Base-by-base conservation (phyloP, 2,113 vertebrate species). In the Hyperoodon ampullatus region DNA sequence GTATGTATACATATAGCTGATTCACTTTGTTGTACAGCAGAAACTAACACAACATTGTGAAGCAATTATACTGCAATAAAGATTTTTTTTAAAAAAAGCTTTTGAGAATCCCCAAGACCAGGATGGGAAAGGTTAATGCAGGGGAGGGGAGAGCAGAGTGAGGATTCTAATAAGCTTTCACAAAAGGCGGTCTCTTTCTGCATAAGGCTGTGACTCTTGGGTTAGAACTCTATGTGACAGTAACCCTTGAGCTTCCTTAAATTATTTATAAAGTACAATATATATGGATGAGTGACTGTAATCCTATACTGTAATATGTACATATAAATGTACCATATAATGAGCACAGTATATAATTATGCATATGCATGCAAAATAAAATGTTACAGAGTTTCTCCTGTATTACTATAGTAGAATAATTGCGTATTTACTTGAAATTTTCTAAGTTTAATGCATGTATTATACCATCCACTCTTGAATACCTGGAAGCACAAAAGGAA, bases 191-290 rank as follows among this genome's bases (percentile, higher is more conserved):
- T 50, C 23, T 66, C 75, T 81, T 74, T 89, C 78, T 66, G 50
- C 21, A 6, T 5, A 15, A 47, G 58, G 23, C 15, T 35, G 21
- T 75, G 50, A 70, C 75, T 91, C 60, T 95, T 21, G 81, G 58
- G 72, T 70, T 68, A 90, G 26, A 85, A 70, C 68, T 68, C 60
- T 26, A 70, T 44, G 26, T 35, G 87, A 92, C 77, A 35, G 39
- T 81, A 50, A 74, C n/a, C 33, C n/a, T 84, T 95, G 39, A 77
- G 47, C n/a, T 92, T 96, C 94, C 42, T 74, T 90, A 81, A 89
- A 63, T 87, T 83, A 84, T 74, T 87, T 74, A 92, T 87, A 18
- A 93, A 87, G 39, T 35, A 55, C 30, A 66, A 30, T 55, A 55
- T 28, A 47, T 74, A 91, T 15, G 61, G 19, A 89, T 50, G 18